Base-by-base conservation (phyloP, 2,113 vertebrate genomes). In the Dolichallabes microphthalmus region DNA sequence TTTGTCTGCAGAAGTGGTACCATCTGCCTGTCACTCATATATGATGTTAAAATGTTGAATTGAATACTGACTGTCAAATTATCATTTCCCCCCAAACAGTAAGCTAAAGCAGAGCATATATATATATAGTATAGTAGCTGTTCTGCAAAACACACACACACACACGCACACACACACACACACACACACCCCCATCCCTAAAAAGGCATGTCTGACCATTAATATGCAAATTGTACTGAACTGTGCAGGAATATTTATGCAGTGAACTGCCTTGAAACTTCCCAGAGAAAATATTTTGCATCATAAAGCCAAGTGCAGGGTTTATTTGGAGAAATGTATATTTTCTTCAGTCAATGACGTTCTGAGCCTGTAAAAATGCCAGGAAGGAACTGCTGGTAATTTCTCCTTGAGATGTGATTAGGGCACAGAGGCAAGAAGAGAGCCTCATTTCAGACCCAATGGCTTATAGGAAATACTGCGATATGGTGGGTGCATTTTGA, bases 161-260 rank as follows among this genome's bases (percentile, higher is more conserved):
- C 10, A 52, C 50, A 4, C n/a, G 7, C 32, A 69, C 30, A 69
- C 30, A 61, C 22, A 19, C 17, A 20, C 22, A 61, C 60, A 61
- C 27, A 58, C 12, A 11, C 4, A 19, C 22, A 52, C 45, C 1
- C 25, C 3, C 50, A 14, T 25, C 4, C 50, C 45, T 0, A 55
- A 76, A 75, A 82, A 82, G 57, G 39, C 79, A 53, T 75, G 68
- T 35, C 84, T 75, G 22, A 11, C 39, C 22, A 87, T 85, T 82
- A 85, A 87, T 85, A 89, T 85, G 80, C 83, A 87, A 85, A 85
- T 61, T 13, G 32, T 32, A 22, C 79, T 78, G 68, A 80, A 77
- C 74, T 79, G 61, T 82, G 80, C 83, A 68, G 57, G 83, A 82
- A 85, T 86, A 83, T 78, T 82, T 69, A 82, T 82, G 80, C 85